Percentiles rank a stretch among this genome's conserved stretches.
Conservation (phyloP, 2,888 invertebrate species). For the Apamea monoglypha region DNA sequence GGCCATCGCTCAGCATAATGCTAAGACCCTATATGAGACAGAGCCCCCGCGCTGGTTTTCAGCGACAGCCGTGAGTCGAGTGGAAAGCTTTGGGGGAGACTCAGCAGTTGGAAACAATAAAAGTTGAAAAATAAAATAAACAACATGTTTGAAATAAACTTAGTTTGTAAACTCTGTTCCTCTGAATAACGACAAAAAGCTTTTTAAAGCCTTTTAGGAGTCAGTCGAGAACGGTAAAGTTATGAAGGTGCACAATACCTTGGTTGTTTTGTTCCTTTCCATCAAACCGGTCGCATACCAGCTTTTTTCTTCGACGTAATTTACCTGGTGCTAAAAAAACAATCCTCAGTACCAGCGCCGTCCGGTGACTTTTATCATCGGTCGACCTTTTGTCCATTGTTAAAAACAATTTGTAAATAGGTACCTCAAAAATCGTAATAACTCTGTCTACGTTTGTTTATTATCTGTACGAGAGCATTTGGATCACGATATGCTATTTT, state of each 20-base stretch:
- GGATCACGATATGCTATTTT: constrained; percentile 9
- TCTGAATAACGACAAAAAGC: neutral
- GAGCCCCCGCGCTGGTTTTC: too few species aligned
- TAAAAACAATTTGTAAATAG: neutral
- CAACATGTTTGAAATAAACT: too few species aligned
- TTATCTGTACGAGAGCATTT: neutral
- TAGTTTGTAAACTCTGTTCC: neutral
- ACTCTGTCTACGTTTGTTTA: constrained; percentile 5
- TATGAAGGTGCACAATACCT: neutral
- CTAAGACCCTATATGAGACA: too few species aligned
- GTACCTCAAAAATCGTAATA: neutral
- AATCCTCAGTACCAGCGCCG: too few species aligned
- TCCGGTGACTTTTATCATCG: too few species aligned
- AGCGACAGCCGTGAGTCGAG: neutral
- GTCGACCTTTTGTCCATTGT: too few species aligned
- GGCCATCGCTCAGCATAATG: too few species aligned
- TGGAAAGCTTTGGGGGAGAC: neutral
- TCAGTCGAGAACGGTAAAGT: neutral
- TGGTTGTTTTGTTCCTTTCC: neutral
- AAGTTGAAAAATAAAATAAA: too few species aligned
- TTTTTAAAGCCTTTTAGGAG: neutral
- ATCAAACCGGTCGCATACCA: constrained; percentile 26
- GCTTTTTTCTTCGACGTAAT: constrained; percentile 8
- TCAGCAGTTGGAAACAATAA: too few species aligned
- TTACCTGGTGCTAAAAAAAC: constrained; percentile 8